phyloP scores from a whole-genome alignment of 2,797 vertebrate genomes.

The Oreochromis grahami region DNA sequence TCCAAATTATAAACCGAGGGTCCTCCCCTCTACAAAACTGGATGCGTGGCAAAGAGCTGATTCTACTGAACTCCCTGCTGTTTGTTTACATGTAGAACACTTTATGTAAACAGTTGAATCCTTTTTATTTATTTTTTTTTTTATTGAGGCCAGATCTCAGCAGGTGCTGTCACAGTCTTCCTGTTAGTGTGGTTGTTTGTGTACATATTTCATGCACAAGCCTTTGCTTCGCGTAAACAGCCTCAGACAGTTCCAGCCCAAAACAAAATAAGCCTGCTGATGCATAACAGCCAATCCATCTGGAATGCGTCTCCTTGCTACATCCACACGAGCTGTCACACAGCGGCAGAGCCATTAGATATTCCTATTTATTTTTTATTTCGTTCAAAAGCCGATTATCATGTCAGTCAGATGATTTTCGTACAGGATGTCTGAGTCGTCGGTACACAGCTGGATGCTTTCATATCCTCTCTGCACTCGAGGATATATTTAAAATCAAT shows the following conservation, averaged over 20 bases:
- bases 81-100: background rate
- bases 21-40: background rate
- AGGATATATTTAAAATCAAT: conserved; percentile 8
- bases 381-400: conserved; percentile 17
- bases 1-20: background rate
- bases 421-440: background rate
- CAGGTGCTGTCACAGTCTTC: conserved; percentile 45
- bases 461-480: background rate
- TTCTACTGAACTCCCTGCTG: background rate
- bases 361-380: background rate
- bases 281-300: conserved; percentile 40
- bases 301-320: conserved; percentile 10
- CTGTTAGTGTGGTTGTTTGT: conserved; percentile 33
- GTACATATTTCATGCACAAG: conserved; percentile 37
- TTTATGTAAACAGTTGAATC: background rate
- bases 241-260: conserved; percentile 17
- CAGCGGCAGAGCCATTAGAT: background rate
- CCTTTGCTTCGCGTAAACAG: conserved; percentile 33
- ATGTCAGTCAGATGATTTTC: conserved; percentile 8
- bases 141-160: conserved; percentile 4
- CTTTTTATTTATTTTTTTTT: background rate
- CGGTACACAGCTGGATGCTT: conserved; percentile 22
- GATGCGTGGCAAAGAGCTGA: background rate
- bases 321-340: background rate
- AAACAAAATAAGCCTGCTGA: conserved; percentile 38